A percentile compares a stretch with the other conserved stretches of the same genome.
phyloP scores from a whole-genome alignment of 2,113 vertebrate genomes.

The Podarcis raffonei region DNA sequence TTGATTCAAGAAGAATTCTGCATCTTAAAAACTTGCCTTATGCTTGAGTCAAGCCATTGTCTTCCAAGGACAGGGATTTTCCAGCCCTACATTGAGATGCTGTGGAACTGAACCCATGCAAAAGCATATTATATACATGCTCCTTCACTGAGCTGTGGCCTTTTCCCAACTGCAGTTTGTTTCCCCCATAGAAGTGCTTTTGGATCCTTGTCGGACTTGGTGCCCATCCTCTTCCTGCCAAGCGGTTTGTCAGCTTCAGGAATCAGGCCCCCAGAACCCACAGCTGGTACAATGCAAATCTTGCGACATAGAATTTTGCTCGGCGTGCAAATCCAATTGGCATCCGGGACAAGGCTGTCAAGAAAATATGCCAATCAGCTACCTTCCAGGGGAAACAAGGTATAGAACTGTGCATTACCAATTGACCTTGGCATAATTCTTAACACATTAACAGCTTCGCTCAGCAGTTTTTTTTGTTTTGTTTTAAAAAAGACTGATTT shows the following conservation, averaged over 20 bases:
- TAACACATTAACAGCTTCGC: neutral
- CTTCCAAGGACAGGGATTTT: neutral
- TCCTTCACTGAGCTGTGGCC: neutral
- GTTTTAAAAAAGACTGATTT: neutral
- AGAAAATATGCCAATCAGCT: slow-evolving; percentile 88
- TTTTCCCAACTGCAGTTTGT: neutral
- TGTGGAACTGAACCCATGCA: neutral
- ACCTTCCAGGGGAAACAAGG: slow-evolving; percentile 96
- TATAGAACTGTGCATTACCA: slow-evolving; percentile 59
- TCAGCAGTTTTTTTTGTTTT: too few species aligned
- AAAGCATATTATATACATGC: neutral
- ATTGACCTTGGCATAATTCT: neutral
- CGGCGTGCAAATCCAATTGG: slow-evolving; percentile 93
- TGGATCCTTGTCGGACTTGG: slow-evolving; percentile 98
- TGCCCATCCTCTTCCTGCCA: slow-evolving; percentile 96
- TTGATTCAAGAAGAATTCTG: neutral
- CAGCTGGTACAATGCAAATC: slow-evolving; percentile 92
- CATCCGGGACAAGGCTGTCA: slow-evolving; percentile 93
- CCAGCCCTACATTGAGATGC: neutral
- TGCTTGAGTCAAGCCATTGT: too few species aligned
- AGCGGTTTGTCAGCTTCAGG: slow-evolving; percentile 94
- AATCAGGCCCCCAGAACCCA: slow-evolving; percentile 83
- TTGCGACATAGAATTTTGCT: slow-evolving; percentile 94
- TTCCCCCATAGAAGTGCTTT: slow-evolving; percentile 86
- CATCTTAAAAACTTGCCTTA: too few species aligned